phyloP scores from a whole-genome alignment of 1,140 invertebrate genomes.

The Heliconius melpomene region DNA sequence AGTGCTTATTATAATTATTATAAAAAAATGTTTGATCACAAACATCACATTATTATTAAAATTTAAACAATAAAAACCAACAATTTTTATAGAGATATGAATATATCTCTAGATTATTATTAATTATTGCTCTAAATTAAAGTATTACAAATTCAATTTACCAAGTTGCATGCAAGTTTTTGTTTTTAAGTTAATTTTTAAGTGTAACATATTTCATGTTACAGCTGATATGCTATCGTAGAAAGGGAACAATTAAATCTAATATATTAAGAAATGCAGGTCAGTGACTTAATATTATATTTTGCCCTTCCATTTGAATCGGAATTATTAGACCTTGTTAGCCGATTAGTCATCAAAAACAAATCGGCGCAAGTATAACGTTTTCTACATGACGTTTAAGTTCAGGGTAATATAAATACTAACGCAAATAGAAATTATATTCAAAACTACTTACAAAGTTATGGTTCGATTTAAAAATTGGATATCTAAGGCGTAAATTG shows the following conservation, averaged over 20 bases:
- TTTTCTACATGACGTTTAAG: constrained; percentile 9
- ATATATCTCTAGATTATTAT: too few relatives aligned
- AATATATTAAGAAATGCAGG: constrained; percentile 25
- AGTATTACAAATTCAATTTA: background rate
- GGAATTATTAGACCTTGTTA: constrained; percentile 72
- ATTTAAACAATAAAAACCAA: too few relatives aligned
- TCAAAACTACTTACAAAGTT: background rate
- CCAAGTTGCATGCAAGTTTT: background rate
- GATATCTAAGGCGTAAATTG: background rate
- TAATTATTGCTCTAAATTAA: too few relatives aligned
- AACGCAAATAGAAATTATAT: background rate
- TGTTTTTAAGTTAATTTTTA: constrained; percentile 5
- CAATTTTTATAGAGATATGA: too few relatives aligned
- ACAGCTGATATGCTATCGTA: background rate
- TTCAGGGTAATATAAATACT: background rate
- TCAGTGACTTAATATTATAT: constrained; percentile 39
- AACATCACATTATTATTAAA: too few relatives aligned
- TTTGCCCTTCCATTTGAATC: constrained; percentile 50
- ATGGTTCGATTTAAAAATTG: background rate
- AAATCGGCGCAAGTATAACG: constrained; percentile 44
- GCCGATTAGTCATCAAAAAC: constrained; percentile 72
- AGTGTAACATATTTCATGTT: background rate
- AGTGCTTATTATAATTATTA: too few relatives aligned
- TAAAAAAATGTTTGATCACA: too few relatives aligned
- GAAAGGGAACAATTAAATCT: background rate